Conservation (phyloP, 2,888 invertebrate genomes). For the Galerucella pusilla region DNA sequence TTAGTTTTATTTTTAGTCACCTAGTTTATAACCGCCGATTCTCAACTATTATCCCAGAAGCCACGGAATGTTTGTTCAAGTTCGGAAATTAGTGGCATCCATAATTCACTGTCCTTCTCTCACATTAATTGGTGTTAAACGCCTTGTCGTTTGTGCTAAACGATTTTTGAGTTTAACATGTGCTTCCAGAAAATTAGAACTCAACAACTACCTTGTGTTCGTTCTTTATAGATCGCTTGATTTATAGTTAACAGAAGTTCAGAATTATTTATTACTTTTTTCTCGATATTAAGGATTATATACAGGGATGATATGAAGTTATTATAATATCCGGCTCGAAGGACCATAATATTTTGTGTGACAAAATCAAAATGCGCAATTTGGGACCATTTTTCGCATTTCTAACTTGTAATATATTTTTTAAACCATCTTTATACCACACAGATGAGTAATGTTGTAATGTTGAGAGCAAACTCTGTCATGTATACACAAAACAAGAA, state of each 20-base stretch:
- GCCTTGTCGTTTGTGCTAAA: conserved; percentile 53
- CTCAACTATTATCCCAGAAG: conserved; percentile 38
- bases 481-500: no score
- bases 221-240: conserved; percentile 56
- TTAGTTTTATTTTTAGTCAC: conserved; percentile 32
- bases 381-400: no score
- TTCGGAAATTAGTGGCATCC: conserved; percentile 39
- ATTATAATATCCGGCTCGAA: no score
- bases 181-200: conserved; percentile 52
- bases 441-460: no score
- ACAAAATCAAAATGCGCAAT: no score
- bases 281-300: background rate
- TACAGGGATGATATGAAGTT: background rate
- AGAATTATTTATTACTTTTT: background rate
- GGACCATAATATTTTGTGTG: no score
- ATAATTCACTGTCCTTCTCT: conserved; percentile 51
- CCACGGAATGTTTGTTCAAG: conserved; percentile 43
- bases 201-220: conserved; percentile 59
- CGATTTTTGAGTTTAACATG: conserved; percentile 54
- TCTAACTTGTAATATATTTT: no score
- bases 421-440: no score
- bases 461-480: no score
- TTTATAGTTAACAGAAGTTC: conserved; percentile 1
- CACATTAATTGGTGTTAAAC: conserved; percentile 55
- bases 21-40: conserved; percentile 33